Percentiles rank a stretch among this genome's conserved stretches.
Conservation (phyloP, 2,113 vertebrate genomes). For the Herpailurus yagouaroundi region DNA sequence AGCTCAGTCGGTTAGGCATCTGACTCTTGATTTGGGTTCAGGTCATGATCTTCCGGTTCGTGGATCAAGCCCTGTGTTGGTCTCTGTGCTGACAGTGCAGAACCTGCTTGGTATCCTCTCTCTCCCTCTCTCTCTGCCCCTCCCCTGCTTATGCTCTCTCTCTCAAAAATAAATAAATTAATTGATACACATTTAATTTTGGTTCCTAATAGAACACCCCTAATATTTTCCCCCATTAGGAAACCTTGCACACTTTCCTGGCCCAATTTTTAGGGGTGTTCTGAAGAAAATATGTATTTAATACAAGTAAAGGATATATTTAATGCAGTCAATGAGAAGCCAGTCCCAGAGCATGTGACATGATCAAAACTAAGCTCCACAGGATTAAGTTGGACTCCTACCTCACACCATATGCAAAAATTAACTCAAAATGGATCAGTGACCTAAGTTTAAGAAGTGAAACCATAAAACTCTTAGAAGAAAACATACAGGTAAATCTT, state of each 20-base stretch:
- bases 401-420: not conserved
- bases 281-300: not conserved
- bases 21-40: too few species aligned
- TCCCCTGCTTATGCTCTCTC: too few species aligned
- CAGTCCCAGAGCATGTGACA: not conserved
- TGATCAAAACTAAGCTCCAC: constrained; percentile 33
- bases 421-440: constrained; percentile 15
- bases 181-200: not conserved
- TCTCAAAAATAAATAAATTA: too few species aligned
- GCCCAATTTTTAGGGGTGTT: not conserved
- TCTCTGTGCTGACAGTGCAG: too few species aligned
- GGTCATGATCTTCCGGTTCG: too few species aligned
- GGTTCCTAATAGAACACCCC: not conserved
- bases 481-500: constrained; percentile 10
- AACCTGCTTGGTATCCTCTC: too few species aligned
- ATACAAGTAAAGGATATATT: not conserved
- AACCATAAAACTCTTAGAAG: not conserved
- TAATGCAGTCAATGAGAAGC: constrained; percentile 10
- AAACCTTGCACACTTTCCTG: constrained; percentile 19
- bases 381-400: not conserved
- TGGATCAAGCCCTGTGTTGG: too few species aligned
- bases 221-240: not conserved
- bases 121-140: too few species aligned
- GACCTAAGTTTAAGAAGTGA: constrained; percentile 9
- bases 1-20: too few species aligned